phyloP scores from a whole-genome alignment of 2,888 invertebrate genomes.

The Platypus cylindrus region DNA sequence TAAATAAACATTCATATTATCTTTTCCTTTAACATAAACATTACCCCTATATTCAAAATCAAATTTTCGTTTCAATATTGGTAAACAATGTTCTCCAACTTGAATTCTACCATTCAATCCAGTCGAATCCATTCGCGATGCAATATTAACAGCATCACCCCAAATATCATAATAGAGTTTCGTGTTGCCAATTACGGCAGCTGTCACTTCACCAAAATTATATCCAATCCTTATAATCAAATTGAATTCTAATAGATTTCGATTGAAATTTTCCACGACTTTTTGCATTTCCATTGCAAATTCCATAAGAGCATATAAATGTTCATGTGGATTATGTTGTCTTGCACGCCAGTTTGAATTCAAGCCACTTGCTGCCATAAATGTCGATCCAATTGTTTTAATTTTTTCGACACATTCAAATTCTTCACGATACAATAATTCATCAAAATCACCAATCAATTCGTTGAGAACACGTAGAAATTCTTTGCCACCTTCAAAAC shows the following conservation, averaged over 20 bases:
- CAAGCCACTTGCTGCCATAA: constrained; percentile 94
- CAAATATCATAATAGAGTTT: constrained; percentile 96
- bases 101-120: constrained; percentile 79
- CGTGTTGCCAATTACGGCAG: constrained; percentile 91
- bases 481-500: constrained; percentile 88
- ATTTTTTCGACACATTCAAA: constrained; percentile 91
- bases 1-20: constrained; percentile 85
- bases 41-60: constrained; percentile 86
- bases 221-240: constrained; percentile 76
- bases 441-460: constrained; percentile 91
- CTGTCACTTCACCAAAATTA: constrained; percentile 91
- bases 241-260: constrained; percentile 81
- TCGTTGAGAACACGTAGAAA: constrained; percentile 91
- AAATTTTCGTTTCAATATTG: constrained; percentile 58
- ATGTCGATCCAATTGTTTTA: constrained; percentile 92
- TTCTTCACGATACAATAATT: constrained; percentile 67
- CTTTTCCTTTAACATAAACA: constrained; percentile 94
- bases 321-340: constrained; percentile 58
- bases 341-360: constrained; percentile 65
- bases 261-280: constrained; percentile 76
- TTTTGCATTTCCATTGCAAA: constrained; percentile 87
- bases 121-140: constrained; percentile 94
- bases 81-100: constrained; percentile 62
- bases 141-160: constrained; percentile 97
- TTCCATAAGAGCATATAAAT: constrained; percentile 80